phyloP scores from a whole-genome alignment of 2,888 invertebrate species.

The Cosmia pyralina region DNA sequence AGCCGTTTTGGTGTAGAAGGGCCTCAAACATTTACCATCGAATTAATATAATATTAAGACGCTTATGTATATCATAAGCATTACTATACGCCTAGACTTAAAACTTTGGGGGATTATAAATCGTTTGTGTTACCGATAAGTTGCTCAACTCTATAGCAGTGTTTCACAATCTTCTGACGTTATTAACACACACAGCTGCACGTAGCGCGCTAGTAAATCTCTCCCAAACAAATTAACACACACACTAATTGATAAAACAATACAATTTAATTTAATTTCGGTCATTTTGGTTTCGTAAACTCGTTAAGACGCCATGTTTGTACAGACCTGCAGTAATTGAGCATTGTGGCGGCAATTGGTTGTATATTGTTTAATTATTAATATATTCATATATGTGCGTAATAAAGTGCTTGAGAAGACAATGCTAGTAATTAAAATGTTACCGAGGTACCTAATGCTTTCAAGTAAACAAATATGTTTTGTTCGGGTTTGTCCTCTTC shows the following conservation, averaged over 20 bases:
- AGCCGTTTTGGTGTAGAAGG: background rate
- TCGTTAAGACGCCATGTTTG: conserved; percentile 38
- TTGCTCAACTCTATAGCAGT: background rate
- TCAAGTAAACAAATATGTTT: conserved; percentile 17
- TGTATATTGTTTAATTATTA: conserved; percentile 57
- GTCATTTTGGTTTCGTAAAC: conserved; percentile 37
- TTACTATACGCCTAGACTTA: too few species aligned
- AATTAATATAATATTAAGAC: background rate
- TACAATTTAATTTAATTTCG: conserved; percentile 47
- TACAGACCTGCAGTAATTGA: conserved; percentile 41
- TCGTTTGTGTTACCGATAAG: background rate
- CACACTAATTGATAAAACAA: conserved; percentile 51
- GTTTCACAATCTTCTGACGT: conserved; percentile 18
- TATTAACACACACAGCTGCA: conserved; percentile 37
- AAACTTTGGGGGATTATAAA: background rate
- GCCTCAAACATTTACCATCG: background rate
- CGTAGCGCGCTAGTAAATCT: conserved; percentile 29
- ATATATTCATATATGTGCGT: conserved; percentile 43
- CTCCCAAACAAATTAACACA: conserved; percentile 44
- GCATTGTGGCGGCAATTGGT: conserved; percentile 42
- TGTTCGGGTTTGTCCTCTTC: conserved; percentile 14
- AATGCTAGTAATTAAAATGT: conserved; percentile 55
- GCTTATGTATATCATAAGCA: background rate
- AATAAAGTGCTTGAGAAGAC: conserved; percentile 33
- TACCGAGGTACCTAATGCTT: conserved; percentile 36